Evolutionary conservation across 2,113 vertebrate species (phyloP).

Genomic region (Xenus cinereus): DNA sequence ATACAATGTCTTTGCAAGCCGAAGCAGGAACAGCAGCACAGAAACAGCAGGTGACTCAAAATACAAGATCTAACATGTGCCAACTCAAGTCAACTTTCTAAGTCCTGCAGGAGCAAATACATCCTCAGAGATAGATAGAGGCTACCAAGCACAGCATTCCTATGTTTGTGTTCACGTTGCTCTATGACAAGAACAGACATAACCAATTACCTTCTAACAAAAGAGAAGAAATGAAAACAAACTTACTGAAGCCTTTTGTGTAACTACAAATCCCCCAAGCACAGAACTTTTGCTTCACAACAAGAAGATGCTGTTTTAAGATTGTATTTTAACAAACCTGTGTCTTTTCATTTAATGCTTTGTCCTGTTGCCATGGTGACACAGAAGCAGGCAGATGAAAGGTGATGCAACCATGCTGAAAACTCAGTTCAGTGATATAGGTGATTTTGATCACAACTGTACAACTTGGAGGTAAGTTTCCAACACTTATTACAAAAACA

Average conservation of each 20-base stretch:
- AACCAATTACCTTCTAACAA: neutral
- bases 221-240: neutral
- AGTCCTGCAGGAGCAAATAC: neutral
- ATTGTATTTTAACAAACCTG: conserved; percentile 73
- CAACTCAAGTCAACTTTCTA: neutral
- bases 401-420: conserved; percentile 51
- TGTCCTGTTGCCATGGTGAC: conserved; percentile 84
- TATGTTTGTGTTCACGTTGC: neutral
- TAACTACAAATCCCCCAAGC: neutral
- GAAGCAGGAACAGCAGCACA: neutral
- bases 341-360: conserved; percentile 82
- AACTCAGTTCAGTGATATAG: conserved; percentile 82
- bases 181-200: neutral
- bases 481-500: conserved; percentile 87
- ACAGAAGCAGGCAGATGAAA: conserved; percentile 83
- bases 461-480: conserved; percentile 81
- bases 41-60: neutral
- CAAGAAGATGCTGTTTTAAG: neutral
- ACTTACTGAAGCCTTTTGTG: neutral
- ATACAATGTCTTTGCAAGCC: neutral
- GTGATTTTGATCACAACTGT: conserved; percentile 88
- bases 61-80: neutral
- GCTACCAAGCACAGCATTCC: neutral
- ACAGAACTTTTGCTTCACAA: neutral
- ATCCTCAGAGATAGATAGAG: neutral